phyloP scores from a whole-genome alignment of 1,140 invertebrate species.

The Calephelis nemesis region DNA sequence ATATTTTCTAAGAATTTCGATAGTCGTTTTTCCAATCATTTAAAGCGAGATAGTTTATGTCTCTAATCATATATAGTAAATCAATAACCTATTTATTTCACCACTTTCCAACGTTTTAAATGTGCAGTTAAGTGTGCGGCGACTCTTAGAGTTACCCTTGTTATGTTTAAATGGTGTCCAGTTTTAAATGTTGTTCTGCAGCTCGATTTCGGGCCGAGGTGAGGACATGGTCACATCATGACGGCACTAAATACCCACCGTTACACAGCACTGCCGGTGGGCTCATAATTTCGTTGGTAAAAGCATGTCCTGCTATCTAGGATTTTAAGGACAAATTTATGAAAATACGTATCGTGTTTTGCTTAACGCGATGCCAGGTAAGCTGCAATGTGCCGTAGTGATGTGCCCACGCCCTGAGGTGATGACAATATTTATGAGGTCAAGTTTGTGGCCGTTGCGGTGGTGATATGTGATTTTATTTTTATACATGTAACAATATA shows the following conservation, averaged over 20 bases:
- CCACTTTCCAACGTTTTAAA: background rate
- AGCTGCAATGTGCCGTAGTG: too few relatives aligned
- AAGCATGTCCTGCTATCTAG: too few relatives aligned
- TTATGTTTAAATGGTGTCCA: conserved; percentile 55
- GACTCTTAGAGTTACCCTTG: conserved; percentile 60
- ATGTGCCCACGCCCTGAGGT: conserved; percentile 17
- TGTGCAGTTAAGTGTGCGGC: background rate
- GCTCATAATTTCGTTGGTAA: background rate
- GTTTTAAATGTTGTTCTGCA: conserved; percentile 22
- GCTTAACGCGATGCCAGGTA: too few relatives aligned
- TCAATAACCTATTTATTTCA: background rate
- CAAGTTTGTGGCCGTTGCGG: conserved; percentile 36
- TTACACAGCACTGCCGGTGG: background rate
- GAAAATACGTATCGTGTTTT: too few relatives aligned
- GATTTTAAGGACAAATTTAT: too few relatives aligned
- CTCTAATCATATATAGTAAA: background rate
- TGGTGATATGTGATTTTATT: conserved; percentile 69
- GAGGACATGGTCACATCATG: background rate
- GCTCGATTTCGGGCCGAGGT: conserved; percentile 43
- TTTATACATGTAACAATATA: conserved; percentile 62
- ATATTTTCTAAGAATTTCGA: too few relatives aligned
- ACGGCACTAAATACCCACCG: background rate
- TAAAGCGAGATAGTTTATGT: too few relatives aligned
- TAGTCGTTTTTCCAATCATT: too few relatives aligned
- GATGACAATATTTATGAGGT: conserved; percentile 36